A percentile compares a stretch with the other conserved stretches of the same genome.
These are phyloP conservation scores for Abrostola triplasia DNA, from an alignment of 2,888 invertebrate species.

Conservation along the genomic window DNA sequence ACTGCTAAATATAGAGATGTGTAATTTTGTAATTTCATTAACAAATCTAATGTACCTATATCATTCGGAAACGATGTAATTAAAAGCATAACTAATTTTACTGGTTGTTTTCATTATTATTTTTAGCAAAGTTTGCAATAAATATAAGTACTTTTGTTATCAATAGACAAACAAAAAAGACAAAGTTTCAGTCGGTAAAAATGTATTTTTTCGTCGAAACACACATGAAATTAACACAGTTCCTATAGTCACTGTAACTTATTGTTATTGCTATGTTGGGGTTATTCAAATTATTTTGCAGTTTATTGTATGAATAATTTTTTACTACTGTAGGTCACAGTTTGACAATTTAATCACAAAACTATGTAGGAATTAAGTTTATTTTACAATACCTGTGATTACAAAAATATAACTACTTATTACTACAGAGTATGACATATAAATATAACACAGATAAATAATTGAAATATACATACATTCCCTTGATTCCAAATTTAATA, in stretches of 20 bases:
- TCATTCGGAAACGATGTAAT: constrained; percentile 9
- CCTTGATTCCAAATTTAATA: constrained; percentile 65
- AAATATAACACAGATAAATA: constrained; percentile 79
- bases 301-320: constrained; percentile 37
- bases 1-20: neutral
- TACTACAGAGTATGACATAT: constrained; percentile 77
- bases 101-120: neutral
- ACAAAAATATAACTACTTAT: constrained; percentile 85
- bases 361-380: constrained; percentile 49
- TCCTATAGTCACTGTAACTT: constrained; percentile 53
- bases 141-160: neutral
- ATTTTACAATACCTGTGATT: constrained; percentile 73
- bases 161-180: constrained; percentile 48
- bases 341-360: constrained; percentile 50
- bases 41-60: neutral
- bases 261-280: constrained; percentile 51
- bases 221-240: constrained; percentile 74
- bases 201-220: constrained; percentile 82
- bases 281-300: constrained; percentile 45
- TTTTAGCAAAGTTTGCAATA: neutral
- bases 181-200: constrained; percentile 79
- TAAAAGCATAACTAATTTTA: constrained; percentile 8
- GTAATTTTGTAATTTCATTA: neutral
- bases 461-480: constrained; percentile 71
- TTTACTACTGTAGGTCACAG: constrained; percentile 44